phyloP scores from a whole-genome alignment of 2,888 invertebrate species.

The Lycia hirtaria region DNA sequence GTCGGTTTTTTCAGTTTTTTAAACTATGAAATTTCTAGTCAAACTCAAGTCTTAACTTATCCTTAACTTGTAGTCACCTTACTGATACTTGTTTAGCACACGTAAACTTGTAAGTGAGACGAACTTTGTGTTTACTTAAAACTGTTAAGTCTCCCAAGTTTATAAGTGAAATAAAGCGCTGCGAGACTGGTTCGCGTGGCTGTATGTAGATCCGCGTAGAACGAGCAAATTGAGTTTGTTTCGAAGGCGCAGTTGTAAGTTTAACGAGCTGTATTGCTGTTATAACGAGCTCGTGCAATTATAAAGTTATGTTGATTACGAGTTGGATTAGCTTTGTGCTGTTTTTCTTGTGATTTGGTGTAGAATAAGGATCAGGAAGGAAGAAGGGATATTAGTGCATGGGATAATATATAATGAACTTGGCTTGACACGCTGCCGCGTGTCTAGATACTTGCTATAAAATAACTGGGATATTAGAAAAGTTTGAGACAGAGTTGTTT shows the following conservation, averaged over 20 bases:
- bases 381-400: too few relatives aligned
- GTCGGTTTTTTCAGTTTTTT: too few relatives aligned
- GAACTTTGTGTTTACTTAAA: constrained; percentile 57
- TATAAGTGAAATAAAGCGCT: constrained; percentile 53
- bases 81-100: constrained; percentile 50
- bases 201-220: constrained; percentile 38
- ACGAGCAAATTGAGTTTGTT: constrained; percentile 41
- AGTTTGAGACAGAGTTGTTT: too few relatives aligned
- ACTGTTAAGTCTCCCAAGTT: constrained; percentile 55
- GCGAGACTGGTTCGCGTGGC: constrained; percentile 36
- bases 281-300: constrained; percentile 31
- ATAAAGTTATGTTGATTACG: constrained; percentile 28
- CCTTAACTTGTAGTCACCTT: constrained; percentile 4
- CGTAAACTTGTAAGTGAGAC: constrained; percentile 57
- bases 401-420: too few relatives aligned
- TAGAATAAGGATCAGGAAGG: neutral
- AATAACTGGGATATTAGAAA: too few relatives aligned
- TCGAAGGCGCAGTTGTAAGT: constrained; percentile 33
- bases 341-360: constrained; percentile 4
- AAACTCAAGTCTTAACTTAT: neutral
- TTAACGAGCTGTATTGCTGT: constrained; percentile 27
- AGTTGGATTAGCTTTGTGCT: constrained; percentile 12
- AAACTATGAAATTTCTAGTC: neutral
- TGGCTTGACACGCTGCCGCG: too few relatives aligned
- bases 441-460: too few relatives aligned